These are phyloP conservation scores for Phaetusa simplex DNA, from an alignment of 2,113 vertebrate genomes.

Conservation along the genomic window DNA sequence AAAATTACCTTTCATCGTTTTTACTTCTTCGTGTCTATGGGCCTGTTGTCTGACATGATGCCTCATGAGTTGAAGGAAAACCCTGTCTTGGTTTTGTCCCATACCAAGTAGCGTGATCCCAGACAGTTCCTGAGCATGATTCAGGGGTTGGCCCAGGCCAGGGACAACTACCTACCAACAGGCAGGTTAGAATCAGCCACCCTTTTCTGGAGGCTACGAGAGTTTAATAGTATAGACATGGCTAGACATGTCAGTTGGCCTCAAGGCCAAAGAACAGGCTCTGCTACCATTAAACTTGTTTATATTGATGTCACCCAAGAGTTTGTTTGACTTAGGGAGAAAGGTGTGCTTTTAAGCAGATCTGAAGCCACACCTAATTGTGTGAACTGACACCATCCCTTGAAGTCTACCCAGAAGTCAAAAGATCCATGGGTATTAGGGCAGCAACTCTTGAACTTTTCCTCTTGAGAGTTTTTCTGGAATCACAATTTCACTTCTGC, in stretches of 20 bases:
- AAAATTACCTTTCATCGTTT: neutral
- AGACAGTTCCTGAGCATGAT: neutral
- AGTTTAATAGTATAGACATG: neutral
- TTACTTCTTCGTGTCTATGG: neutral
- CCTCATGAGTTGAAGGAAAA: neutral
- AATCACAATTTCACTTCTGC: neutral
- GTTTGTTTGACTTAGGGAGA: neutral
- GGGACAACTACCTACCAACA: neutral
- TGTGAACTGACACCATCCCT: neutral
- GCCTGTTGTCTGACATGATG: neutral
- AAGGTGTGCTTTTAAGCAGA: neutral
- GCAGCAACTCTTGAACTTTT: neutral
- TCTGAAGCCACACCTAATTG: neutral
- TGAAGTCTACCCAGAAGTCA: neutral
- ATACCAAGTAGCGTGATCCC: neutral
- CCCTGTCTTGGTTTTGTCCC: neutral
- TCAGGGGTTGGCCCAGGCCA: neutral
- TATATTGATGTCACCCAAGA: conserved; percentile 1
- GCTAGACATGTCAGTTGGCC: neutral
- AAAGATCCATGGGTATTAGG: neutral
- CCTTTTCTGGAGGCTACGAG: neutral
- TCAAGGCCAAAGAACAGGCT: conserved; percentile 13
- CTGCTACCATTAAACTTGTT: conserved; percentile 6
- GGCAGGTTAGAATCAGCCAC: neutral
- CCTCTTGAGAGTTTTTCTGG: neutral